Evolutionary conservation across 2,888 invertebrate species (phyloP).

Genomic region (Hydropsyche betteni): DNA sequence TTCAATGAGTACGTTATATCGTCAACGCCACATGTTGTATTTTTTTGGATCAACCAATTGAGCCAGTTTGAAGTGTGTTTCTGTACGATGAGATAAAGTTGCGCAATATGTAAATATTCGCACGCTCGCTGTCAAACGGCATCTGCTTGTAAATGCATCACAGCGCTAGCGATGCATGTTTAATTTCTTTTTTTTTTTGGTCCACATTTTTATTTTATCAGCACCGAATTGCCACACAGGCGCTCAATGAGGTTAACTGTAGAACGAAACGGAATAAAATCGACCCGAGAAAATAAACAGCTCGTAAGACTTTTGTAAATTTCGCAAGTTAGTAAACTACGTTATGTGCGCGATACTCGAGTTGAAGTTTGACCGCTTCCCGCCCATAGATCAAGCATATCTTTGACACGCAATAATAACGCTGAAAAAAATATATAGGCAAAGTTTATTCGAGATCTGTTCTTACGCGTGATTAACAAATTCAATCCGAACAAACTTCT

Average conservation of each 20-base stretch:
- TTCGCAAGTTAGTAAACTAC: no score
- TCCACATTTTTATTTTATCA: no score
- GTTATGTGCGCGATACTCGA: no score
- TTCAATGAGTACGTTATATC: background rate
- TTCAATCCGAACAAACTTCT: background rate
- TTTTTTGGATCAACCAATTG: slow-evolving; percentile 12
- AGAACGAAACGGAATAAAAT: no score
- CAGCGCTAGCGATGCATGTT: slow-evolving; percentile 2
- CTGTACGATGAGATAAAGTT: background rate
- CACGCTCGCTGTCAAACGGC: slow-evolving; percentile 28
- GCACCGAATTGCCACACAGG: no score
- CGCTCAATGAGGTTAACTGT: no score
- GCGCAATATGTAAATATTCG: slow-evolving; percentile 31
- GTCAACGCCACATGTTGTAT: slow-evolving; percentile 9
- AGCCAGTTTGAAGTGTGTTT: slow-evolving; percentile 4
- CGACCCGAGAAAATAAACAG: no score
- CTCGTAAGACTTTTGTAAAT: no score
- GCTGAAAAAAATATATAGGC: background rate
- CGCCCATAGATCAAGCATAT: no score
- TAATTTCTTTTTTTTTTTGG: slow-evolving; percentile 15
- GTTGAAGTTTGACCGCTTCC: no score
- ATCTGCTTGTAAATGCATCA: slow-evolving; percentile 29
- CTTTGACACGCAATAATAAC: no score
- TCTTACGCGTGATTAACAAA: slow-evolving; percentile 32
- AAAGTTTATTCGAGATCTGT: slow-evolving; percentile 28